Conservation (phyloP, 2,888 invertebrate genomes). For the Drosophila vallismaia region DNA sequence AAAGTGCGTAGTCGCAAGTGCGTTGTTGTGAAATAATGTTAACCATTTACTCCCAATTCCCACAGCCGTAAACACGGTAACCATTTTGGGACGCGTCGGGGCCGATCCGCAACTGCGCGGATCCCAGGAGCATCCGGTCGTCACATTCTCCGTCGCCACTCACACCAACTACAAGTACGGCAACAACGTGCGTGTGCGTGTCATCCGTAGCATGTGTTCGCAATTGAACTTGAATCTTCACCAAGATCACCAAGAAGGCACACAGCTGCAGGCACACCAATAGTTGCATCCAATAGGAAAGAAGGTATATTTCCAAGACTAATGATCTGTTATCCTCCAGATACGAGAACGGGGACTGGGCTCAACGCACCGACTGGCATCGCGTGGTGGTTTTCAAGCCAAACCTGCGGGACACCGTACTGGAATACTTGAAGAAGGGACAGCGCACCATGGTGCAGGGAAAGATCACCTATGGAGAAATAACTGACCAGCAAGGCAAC, state of each 20-base stretch:
- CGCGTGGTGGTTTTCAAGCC: slow-evolving; percentile 94
- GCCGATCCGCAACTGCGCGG: slow-evolving; percentile 95
- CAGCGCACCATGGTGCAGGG: slow-evolving; percentile 93
- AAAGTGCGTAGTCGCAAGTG: slow-evolving; percentile 56
- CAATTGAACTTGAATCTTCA: slow-evolving; percentile 5
- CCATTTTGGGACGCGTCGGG: slow-evolving; percentile 93
- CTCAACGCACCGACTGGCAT: slow-evolving; percentile 97
- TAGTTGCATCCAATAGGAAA: not conserved
- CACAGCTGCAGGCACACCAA: not conserved
- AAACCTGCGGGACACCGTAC: slow-evolving; percentile 90
- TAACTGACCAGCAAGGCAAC: slow-evolving; percentile 91
- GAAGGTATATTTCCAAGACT: too few species aligned
- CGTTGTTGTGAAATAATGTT: not conserved
- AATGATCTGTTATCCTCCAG: slow-evolving; percentile 39
- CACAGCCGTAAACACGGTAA: slow-evolving; percentile 92
- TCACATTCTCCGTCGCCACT: slow-evolving; percentile 95
- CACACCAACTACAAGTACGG: slow-evolving; percentile 90
- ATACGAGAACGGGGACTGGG: slow-evolving; percentile 90
- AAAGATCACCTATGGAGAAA: slow-evolving; percentile 92
- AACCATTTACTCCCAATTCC: not conserved
- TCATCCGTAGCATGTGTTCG: slow-evolving; percentile 15
- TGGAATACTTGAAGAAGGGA: slow-evolving; percentile 92
- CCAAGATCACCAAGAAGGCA: slow-evolving; percentile 18
- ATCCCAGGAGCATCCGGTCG: slow-evolving; percentile 91
- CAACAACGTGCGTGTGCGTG: not conserved